Evolutionary conservation across 2,888 invertebrate genomes (phyloP), one percentile per base, ranked within the genome.

Genomic region (Tribolium freemani): DNA sequence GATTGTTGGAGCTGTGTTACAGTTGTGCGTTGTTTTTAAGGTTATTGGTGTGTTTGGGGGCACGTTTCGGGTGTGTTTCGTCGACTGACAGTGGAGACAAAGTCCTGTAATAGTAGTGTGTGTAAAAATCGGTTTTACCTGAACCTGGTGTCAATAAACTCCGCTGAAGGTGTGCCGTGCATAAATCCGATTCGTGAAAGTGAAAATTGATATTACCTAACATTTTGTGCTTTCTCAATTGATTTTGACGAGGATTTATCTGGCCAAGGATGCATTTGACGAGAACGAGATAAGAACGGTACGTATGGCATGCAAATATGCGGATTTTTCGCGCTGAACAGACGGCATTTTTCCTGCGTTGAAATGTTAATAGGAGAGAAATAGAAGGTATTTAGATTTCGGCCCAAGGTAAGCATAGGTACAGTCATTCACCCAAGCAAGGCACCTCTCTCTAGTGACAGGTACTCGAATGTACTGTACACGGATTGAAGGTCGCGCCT

Each of bases 401-500:
- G 81, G 81, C 80, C 81, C 83, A 83, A 84, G 84, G 84, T 84
- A 80, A 83, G 79, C 82, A 78, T 77, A 75, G 77, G 81, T 81
- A 83, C 83, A 84, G 82, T 83, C 83, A 81, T 81, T 82, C 81
- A 82, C 80, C 82, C 77, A 82, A 80, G 26, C 26, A 26, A 26
- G 26, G 73, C 78, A 75, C 76, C 77, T 79, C 79, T 76, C 77
- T 79, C 76, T 78, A 81, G 83, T 84, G 85, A 86, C 86, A 86
- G 85, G 85, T 86, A 85, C 82, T 69, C 77, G 83, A 84, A 81
- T 84, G 85, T 85, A 84, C 84, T 80, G 82, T 81, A 84, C 83
- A 82, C 74, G 74, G 80, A 84, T 85, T 86, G 87, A 87, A 87
- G 87, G 87, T 87, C 89, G 90, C 88, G 86, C 86, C 87, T 88